Percentiles rank a stretch among this genome's conserved stretches.
Conservation (phyloP, 2,888 invertebrate genomes). For the Copidosoma aretas region DNA sequence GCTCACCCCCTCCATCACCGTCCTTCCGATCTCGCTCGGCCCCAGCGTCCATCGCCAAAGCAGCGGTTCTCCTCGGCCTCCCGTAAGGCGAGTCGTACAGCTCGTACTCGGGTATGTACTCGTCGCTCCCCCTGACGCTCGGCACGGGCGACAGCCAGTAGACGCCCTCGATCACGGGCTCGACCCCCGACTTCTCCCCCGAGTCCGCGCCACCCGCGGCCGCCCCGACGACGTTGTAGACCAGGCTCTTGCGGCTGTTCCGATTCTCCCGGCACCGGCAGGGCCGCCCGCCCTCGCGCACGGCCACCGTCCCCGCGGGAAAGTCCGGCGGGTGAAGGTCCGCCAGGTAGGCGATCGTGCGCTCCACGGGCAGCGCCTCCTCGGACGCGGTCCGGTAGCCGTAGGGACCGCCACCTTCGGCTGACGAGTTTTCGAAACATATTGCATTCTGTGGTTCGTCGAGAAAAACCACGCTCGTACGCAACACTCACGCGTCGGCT, state of each 20-base stretch:
- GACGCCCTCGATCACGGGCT: conserved; percentile 53
- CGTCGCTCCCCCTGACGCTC: conserved; percentile 52
- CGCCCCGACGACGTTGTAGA: conserved; percentile 34
- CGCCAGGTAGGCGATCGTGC: conserved; percentile 49
- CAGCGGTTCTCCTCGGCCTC: neutral
- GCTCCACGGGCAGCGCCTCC: conserved; percentile 47
- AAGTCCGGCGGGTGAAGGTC: conserved; percentile 47
- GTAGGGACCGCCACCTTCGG: conserved; percentile 44
- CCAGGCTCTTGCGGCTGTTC: conserved; percentile 48
- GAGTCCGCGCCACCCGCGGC: no score
- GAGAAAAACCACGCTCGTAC: no score
- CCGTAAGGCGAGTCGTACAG: conserved; percentile 46
- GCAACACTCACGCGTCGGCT: no score
- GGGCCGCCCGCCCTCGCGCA: conserved; percentile 50
- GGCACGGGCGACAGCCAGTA: conserved; percentile 50
- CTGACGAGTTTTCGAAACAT: no score
- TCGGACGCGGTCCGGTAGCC: conserved; percentile 51
- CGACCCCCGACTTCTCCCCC: no score
- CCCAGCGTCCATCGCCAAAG: neutral
- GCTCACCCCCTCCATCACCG: neutral
- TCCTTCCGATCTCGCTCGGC: no score
- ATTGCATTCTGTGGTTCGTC: no score
- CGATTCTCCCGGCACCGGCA: conserved; percentile 55
- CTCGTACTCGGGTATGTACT: conserved; percentile 57
- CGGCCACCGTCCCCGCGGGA: conserved; percentile 40